phyloP scores from a whole-genome alignment of 2,113 vertebrate genomes.

The Calonectris borealis region DNA sequence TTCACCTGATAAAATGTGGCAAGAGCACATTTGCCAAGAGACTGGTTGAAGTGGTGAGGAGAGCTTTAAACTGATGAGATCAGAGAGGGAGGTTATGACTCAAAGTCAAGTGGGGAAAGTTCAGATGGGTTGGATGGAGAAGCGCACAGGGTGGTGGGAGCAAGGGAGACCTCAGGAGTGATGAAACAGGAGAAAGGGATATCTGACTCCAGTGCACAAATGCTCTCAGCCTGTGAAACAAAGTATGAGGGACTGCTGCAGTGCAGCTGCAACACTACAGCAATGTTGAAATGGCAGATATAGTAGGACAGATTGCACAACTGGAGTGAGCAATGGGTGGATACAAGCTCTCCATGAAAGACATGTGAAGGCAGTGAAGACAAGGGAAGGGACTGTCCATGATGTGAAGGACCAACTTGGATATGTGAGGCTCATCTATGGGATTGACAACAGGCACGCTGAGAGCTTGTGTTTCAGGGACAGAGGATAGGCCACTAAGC shows the following conservation, averaged over 20 bases:
- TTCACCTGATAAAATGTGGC: not conserved
- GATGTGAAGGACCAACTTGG: not conserved
- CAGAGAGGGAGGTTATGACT: not conserved
- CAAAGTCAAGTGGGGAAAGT: not conserved
- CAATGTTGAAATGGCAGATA: too few relatives aligned
- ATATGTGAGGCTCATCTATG: not conserved
- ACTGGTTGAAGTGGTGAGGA: not conserved
- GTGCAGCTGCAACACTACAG: not conserved
- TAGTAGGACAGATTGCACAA: not conserved
- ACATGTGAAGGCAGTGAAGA: not conserved
- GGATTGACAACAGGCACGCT: not conserved
- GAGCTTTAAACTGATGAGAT: not conserved
- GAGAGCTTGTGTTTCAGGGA: too few relatives aligned
- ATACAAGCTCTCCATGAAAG: not conserved
- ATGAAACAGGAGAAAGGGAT: not conserved
- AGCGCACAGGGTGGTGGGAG: not conserved
- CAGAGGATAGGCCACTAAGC: not conserved
- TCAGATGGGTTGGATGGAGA: too few relatives aligned
- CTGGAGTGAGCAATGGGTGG: fast-evolving
- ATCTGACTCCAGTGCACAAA: not conserved
- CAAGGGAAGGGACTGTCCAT: fast-evolving
- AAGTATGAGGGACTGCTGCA: not conserved
- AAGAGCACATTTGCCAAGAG: not conserved
- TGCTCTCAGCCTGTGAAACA: not conserved
- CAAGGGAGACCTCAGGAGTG: not conserved